Base-by-base conservation (phyloP, 1,140 invertebrate species). In the Drosophila pseudoobscura region DNA sequence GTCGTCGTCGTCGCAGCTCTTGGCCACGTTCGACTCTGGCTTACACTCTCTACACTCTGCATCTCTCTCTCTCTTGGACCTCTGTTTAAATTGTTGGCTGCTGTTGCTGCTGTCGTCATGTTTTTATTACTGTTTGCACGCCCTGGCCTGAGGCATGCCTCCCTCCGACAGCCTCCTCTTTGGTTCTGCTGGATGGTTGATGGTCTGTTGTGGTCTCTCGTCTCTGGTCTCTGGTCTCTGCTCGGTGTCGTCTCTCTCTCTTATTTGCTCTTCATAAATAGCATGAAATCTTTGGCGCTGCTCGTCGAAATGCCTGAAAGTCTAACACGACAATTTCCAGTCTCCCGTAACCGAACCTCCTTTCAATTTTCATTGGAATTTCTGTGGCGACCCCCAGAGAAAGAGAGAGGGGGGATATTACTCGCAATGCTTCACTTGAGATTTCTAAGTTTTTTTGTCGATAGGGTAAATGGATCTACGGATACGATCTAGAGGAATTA, bases 71-170 rank as follows among this genome's bases (percentile, higher is more conserved):
- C 15, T 17, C 62, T 55, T 59, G 63, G 64, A 55, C 60, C 75
- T 62, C 75, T 70, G 59, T 70, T 77, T 77, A 68, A 70, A 69
- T 77, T 65, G 72, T 52, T 57, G 53, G 53, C 31, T 31, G 69
- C 43, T 75, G 49, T 15, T 74, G 53, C 44, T 63, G 43, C 45
- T 66, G 78, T 88, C 70, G 70, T 87, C 82, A 78, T 87, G 83
- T 87, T 88, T 87, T 87, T 88, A 87, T 88, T 78, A 88, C 83
- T 87, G 79, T 87, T 87, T 87, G 75, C 65, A 78, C 83, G 75
- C 75, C 65, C 75, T 75, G 83, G 63, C 75, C 82, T 57, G 61
- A 73, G 76, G 78, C 63, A 63, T 62, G 53, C 35, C 29, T 54
- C 31, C 57, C 22, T 52, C 43, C 6, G 24, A 45, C 35, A 9